Evolutionary conservation across 2,888 invertebrate species (phyloP), one percentile per base, ranked within the genome.

Genomic region (Tipula lateralis): DNA sequence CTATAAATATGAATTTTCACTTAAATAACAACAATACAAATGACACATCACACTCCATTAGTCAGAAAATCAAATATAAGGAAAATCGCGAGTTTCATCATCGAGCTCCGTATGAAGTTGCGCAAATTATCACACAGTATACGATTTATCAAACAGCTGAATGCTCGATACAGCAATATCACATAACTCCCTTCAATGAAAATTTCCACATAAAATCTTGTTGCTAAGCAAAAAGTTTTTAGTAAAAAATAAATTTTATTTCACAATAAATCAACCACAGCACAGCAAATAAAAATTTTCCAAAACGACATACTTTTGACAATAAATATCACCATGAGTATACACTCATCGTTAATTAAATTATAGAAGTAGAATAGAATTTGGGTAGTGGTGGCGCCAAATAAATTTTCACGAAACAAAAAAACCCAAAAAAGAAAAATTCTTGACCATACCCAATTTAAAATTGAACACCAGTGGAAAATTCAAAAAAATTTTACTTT

Each of bases 381-480:
- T 16, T 44, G 13, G 7, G 24, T 66, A 66, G 24, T 66, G 19
- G 24, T 66, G 66, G 66, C 66, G 66, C 66, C 66, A 24, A 19
- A 19, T 0, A 66, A 66, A 66, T 66, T 24, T 66, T 12, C 66
- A 66, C 24, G n/a, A n/a, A 44, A 44, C 19, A 66, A 3, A 66
- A 24, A 39, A 39, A 39, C 9, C 32, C 3, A 32, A 44, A n/a
- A 44, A 44, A n/a, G 3, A 9, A 6, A 19, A 19, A 19, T 66
- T 66, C 66, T 66, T 66, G 66, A 66, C 66, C 66, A 50, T 66
- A 66, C 66, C 66, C 24, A 66, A 66, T 66, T 66, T 12, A 66
- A 24, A 66, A 66, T 66, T 66, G 7, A 9, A 24, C 66, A 66
- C 66, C 66, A 24, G 24, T 66, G 9, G n/a, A 66, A 19, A 50